Conservation (phyloP, 1,140 invertebrate species). For the Cheumatopsyche charites region DNA sequence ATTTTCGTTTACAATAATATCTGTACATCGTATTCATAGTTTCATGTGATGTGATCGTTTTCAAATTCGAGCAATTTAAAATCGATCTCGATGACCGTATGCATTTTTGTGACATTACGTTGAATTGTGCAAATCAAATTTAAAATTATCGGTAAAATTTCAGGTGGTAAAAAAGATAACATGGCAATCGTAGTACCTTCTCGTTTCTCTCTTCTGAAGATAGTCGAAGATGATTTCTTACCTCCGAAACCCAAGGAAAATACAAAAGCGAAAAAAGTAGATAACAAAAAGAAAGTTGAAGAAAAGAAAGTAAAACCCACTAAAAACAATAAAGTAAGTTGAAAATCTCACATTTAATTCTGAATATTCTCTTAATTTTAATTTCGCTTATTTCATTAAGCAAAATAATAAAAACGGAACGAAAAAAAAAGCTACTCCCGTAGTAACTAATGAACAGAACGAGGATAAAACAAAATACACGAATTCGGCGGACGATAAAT, state of each 20-base stretch:
- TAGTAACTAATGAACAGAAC: not conserved
- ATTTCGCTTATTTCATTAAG: no score
- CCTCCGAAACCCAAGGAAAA: slow-evolving; percentile 52
- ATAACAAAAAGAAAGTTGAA: slow-evolving; percentile 22
- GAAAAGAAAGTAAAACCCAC: slow-evolving; percentile 28
- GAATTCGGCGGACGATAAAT: slow-evolving; percentile 67
- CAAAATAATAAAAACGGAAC: slow-evolving; percentile 51
- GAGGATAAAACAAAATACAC: slow-evolving; percentile 65
- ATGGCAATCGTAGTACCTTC: slow-evolving; percentile 65
- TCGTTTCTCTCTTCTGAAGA: slow-evolving; percentile 66
- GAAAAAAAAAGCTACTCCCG: slow-evolving; percentile 52
- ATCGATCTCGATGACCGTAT: not conserved
- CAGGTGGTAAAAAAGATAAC: no score
- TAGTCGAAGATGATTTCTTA: slow-evolving; percentile 64
- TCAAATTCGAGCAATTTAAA: not conserved
- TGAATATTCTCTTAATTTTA: not conserved
- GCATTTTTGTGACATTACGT: not conserved
- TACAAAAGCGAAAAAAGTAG: slow-evolving; percentile 35
- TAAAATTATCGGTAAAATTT: no score
- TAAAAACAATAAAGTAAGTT: slow-evolving; percentile 11
- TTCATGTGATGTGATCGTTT: not conserved
- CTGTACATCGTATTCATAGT: no score
- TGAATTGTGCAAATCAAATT: not conserved
- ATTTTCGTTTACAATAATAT: no score
- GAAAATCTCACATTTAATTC: not conserved